Percentiles rank a stretch among this genome's conserved stretches.
Conservation (phyloP, 2,888 invertebrate species). For the Diachrysia chrysitis region DNA sequence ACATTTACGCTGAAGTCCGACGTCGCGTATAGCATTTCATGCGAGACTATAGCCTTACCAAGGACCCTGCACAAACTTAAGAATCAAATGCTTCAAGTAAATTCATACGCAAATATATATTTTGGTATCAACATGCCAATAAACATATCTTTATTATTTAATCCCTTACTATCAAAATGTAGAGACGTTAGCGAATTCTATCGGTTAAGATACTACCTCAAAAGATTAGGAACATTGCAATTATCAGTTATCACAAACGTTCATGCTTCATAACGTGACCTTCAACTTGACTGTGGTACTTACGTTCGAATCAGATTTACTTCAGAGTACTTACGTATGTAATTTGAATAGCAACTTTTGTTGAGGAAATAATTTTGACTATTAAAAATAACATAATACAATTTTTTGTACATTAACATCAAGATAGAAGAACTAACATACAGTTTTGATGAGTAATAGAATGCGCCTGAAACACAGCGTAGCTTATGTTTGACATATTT, state of each 20-base stretch:
- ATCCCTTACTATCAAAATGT: slow-evolving; percentile 32
- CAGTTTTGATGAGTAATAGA: too few relatives aligned
- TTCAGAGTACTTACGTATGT: too few relatives aligned
- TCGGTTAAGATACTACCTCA: slow-evolving; percentile 33
- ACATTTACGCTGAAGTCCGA: too few relatives aligned
- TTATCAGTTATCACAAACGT: slow-evolving; percentile 20
- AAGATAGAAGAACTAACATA: too few relatives aligned
- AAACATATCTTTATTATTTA: slow-evolving; percentile 37
- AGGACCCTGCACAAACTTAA: background rate
- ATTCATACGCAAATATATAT: slow-evolving; percentile 10
- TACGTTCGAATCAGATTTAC: background rate
- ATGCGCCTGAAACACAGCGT: too few relatives aligned
- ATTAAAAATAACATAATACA: too few relatives aligned
- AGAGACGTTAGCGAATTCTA: slow-evolving; percentile 24
- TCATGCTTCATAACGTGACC: slow-evolving; percentile 18
- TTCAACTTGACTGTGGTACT: slow-evolving; percentile 47
- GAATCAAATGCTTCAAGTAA: background rate
- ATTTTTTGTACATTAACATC: too few relatives aligned
- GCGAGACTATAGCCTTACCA: too few relatives aligned
- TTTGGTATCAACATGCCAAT: slow-evolving; percentile 10
- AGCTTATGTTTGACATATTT: too few relatives aligned
- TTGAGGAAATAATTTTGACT: too few relatives aligned
- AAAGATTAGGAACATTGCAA: slow-evolving; percentile 32
- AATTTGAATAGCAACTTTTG: background rate
- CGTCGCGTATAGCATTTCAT: too few relatives aligned